Percentiles rank a stretch among this genome's conserved stretches.
These are phyloP conservation scores for Rhegmatorhina hoffmannsi DNA, from an alignment of 2,113 vertebrate species.

Conservation along the genomic window DNA sequence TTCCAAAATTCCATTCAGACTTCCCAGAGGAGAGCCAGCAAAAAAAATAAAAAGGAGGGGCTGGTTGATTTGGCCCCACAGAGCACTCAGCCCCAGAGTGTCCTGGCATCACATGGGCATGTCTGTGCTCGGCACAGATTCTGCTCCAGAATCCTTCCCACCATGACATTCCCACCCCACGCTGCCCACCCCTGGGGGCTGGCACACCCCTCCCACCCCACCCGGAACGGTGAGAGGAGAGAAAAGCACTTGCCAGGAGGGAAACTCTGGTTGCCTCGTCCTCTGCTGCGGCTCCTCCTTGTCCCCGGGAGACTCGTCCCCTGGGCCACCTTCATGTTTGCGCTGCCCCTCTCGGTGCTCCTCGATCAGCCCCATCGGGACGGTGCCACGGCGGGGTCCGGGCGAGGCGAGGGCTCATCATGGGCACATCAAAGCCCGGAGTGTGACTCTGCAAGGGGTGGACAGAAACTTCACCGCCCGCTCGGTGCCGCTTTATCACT, in stretches of 20 bases:
- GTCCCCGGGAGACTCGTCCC: slow-evolving; percentile 50
- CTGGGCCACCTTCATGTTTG: slow-evolving; percentile 66
- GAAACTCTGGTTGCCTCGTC: slow-evolving; percentile 65
- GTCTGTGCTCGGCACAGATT: neutral
- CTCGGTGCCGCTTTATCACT: neutral
- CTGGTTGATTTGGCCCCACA: neutral
- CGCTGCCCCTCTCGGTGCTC: slow-evolving; percentile 71
- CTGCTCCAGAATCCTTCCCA: neutral
- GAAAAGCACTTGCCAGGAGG: slow-evolving; percentile 75
- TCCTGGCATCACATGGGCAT: neutral
- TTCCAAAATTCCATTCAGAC: neutral
- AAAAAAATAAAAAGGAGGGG: neutral
- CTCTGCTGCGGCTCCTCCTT: slow-evolving; percentile 55
- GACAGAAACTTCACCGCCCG: slow-evolving; percentile 59
- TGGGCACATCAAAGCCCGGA: slow-evolving; percentile 56
- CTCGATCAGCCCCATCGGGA: slow-evolving; percentile 75
- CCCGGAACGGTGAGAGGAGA: neutral
- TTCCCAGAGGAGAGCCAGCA: neutral
- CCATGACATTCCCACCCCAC: too few relatives aligned
- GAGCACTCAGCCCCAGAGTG: neutral
- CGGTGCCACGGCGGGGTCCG: slow-evolving; percentile 20
- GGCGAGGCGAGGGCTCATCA: slow-evolving; percentile 61
- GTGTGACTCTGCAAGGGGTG: slow-evolving; percentile 60
- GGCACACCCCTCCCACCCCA: neutral
- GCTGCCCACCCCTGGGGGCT: neutral